A percentile compares a stretch with the other conserved stretches of the same genome.
These are phyloP conservation scores for Rhimphoctona megacephalus DNA, from an alignment of 2,888 invertebrate genomes.

Conservation along the genomic window DNA sequence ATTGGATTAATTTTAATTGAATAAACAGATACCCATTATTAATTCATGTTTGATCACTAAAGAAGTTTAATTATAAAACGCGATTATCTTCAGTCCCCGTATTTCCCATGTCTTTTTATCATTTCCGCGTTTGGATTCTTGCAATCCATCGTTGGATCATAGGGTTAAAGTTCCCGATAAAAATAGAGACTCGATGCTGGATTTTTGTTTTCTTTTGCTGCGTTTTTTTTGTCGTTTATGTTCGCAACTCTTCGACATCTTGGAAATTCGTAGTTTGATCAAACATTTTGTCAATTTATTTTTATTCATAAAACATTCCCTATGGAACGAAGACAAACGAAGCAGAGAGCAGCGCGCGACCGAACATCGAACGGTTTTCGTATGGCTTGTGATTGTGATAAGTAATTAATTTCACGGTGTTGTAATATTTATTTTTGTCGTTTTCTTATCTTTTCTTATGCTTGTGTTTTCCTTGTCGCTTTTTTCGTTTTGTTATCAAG, in stretches of 20 bases:
- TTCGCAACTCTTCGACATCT: not conserved
- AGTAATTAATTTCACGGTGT: not conserved
- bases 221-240: not conserved
- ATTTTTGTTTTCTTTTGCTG: constrained; percentile 20
- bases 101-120: constrained; percentile 38
- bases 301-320: constrained; percentile 6
- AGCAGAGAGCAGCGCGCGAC: not conserved
- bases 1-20: constrained; percentile 28
- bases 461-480: not conserved
- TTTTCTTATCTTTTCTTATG: constrained; percentile 12
- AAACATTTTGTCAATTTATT: not conserved
- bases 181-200: constrained; percentile 44
- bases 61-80: constrained; percentile 57
- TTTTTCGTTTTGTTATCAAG: constrained; percentile 53
- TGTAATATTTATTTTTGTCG: not conserved
- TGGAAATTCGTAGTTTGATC: not conserved
- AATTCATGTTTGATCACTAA: constrained; percentile 50
- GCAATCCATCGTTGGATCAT: constrained; percentile 43
- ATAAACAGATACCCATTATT: constrained; percentile 49
- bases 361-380: constrained; percentile 18
- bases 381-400: not conserved
- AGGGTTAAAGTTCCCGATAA: constrained; percentile 41
- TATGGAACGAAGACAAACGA: constrained; percentile 6
- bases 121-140: constrained; percentile 47
- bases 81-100: constrained; percentile 47